Evolutionary conservation across 1,140 invertebrate genomes (phyloP).

Genomic region (Asobara japonica): DNA sequence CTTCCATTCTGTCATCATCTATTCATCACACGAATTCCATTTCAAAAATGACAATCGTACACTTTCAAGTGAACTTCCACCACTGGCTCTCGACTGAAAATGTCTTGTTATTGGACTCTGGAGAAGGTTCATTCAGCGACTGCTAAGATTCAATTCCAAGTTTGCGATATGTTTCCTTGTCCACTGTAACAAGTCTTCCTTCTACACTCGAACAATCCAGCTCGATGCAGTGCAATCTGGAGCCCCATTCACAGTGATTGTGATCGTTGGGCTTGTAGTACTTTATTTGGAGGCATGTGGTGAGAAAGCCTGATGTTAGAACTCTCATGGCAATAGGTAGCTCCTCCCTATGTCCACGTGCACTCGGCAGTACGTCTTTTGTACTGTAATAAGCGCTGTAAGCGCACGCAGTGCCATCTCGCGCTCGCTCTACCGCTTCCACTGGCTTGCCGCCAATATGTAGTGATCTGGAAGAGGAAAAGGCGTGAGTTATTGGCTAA

Average conservation of each 20-base stretch:
- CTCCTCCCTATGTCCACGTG: slow-evolving; percentile 62
- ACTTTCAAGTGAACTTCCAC: slow-evolving; percentile 4
- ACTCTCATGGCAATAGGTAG: slow-evolving; percentile 63
- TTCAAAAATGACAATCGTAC: background rate
- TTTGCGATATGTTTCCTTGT: slow-evolving; percentile 66
- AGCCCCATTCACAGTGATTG: slow-evolving; percentile 69
- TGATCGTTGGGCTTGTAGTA: slow-evolving; percentile 67
- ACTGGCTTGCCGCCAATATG: slow-evolving; percentile 60
- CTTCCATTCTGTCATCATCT: too few relatives aligned
- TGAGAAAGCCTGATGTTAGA: slow-evolving; percentile 63
- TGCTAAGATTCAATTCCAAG: slow-evolving; percentile 57
- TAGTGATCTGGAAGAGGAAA: slow-evolving; percentile 55
- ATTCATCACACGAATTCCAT: too few relatives aligned
- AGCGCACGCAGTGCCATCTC: slow-evolving; percentile 64
- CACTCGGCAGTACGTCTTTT: slow-evolving; percentile 54
- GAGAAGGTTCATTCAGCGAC: background rate
- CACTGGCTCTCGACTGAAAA: background rate
- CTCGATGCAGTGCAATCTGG: slow-evolving; percentile 69
- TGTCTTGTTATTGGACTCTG: background rate
- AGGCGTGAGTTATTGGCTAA: background rate
- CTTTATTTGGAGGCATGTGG: slow-evolving; percentile 68
- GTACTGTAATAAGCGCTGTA: slow-evolving; percentile 66
- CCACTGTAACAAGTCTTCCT: slow-evolving; percentile 63
- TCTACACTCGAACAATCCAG: slow-evolving; percentile 67
- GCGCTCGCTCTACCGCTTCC: slow-evolving; percentile 59